Percentiles rank a stretch among this genome's conserved stretches.
These are phyloP conservation scores for Cercopithecus diana DNA, from an alignment of 2,797 vertebrate species.

Conservation along the genomic window DNA sequence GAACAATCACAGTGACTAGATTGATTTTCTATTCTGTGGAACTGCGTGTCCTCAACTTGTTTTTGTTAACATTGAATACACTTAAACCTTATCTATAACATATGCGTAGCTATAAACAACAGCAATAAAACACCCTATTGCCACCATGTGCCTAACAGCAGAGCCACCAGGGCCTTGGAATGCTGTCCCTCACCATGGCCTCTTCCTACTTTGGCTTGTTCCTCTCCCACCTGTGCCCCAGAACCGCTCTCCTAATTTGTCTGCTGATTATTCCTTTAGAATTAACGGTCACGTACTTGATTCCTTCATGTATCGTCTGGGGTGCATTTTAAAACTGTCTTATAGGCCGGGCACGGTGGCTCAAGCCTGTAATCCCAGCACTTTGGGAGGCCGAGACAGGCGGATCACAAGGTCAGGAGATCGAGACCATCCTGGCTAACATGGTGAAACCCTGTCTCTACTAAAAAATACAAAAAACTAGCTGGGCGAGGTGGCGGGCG, in stretches of 20 bases:
- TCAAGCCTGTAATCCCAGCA: no score
- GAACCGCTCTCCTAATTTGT: background rate
- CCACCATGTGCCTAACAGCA: background rate
- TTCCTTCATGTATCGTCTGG: background rate
- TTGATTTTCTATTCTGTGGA: background rate
- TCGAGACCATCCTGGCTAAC: no score
- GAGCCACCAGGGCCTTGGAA: background rate
- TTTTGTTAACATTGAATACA: background rate
- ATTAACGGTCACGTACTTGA: background rate
- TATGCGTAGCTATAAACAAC: background rate
- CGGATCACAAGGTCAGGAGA: no score
- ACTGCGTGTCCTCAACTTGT: background rate
- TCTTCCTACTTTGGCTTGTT: background rate
- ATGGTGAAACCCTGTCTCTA: no score
- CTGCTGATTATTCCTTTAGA: background rate
- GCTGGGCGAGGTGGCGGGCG: rapidly evolving
- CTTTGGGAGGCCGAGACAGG: no score
- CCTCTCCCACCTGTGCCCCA: background rate
- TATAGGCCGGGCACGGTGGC: no score
- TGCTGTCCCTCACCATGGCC: background rate
- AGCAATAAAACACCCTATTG: background rate
- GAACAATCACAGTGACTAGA: background rate
- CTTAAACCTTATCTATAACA: background rate
- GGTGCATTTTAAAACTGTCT: background rate
- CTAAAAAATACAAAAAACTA: no score